Conservation (phyloP, 2,888 invertebrate species). For the Platynereis dumerilii region DNA sequence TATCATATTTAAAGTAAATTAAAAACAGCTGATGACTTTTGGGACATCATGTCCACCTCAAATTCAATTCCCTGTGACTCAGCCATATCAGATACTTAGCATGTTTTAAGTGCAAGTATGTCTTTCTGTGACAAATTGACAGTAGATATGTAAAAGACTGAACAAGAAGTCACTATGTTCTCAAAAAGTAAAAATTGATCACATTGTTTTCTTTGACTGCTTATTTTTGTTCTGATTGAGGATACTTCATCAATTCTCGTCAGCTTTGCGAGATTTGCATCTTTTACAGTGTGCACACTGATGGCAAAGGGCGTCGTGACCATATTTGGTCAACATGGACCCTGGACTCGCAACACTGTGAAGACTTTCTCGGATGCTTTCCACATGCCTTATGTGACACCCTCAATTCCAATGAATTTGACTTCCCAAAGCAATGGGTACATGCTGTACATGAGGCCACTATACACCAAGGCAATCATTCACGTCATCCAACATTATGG, state of each 20-base stretch:
- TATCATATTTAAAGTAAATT: no score
- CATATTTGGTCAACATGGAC: conserved; percentile 49
- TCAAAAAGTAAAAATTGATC: no score
- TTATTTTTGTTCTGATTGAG: background rate
- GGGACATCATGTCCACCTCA: no score
- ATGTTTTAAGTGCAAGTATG: no score
- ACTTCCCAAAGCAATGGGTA: conserved; percentile 38
- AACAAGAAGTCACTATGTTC: no score
- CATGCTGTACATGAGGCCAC: conserved; percentile 78
- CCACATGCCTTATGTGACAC: conserved; percentile 54
- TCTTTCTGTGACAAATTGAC: no score
- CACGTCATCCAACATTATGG: conserved; percentile 92
- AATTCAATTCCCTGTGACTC: no score
- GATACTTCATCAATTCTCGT: background rate
- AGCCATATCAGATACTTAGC: no score
- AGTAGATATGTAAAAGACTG: no score
- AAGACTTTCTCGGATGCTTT: conserved; percentile 55
- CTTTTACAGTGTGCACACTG: conserved; percentile 51
- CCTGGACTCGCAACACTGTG: conserved; percentile 51
- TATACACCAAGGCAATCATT: conserved; percentile 93
- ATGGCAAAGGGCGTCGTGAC: conserved; percentile 48
- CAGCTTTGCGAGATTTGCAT: no score
- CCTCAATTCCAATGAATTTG: conserved; percentile 46
- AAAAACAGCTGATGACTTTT: no score
- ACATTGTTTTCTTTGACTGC: background rate